Percentiles rank a stretch among this genome's conserved stretches.
phyloP scores from a whole-genome alignment of 2,888 invertebrate species.

The Drosophila subsilvestris region DNA sequence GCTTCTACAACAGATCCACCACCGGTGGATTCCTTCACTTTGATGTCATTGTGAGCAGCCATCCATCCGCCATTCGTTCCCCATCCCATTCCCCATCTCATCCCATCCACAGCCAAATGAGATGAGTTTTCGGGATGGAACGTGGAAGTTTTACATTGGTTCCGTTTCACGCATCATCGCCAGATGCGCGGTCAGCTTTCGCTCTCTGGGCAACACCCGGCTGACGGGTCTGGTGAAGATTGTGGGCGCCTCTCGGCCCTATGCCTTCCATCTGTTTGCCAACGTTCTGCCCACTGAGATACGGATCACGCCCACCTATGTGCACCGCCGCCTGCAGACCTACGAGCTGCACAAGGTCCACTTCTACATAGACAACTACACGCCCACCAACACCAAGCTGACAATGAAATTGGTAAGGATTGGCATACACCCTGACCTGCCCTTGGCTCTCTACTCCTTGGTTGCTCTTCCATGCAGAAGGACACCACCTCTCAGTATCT shows the following conservation, averaged over 20 bases:
- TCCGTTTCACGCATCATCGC: slow-evolving; percentile 43
- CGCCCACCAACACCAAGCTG: slow-evolving; percentile 76
- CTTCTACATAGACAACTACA: slow-evolving; percentile 76
- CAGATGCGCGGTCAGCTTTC: slow-evolving; percentile 65
- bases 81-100: too few species aligned
- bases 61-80: too few species aligned
- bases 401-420: slow-evolving; percentile 69
- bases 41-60: slow-evolving; percentile 73
- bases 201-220: slow-evolving; percentile 56
- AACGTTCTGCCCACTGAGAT: slow-evolving; percentile 73
- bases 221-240: slow-evolving; percentile 74
- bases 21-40: slow-evolving; percentile 79
- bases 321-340: slow-evolving; percentile 59
- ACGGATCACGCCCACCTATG: slow-evolving; percentile 45
- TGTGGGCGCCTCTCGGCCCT: slow-evolving; percentile 68
- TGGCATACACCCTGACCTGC: too few species aligned
- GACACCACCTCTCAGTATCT: slow-evolving; percentile 56
- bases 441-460: too few species aligned
- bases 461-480: slow-evolving; percentile 45
- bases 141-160: slow-evolving; percentile 75
- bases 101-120: slow-evolving; percentile 58
- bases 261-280: slow-evolving; percentile 70
- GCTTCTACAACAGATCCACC: slow-evolving; percentile 66
- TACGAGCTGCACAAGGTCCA: slow-evolving; percentile 53
- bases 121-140: slow-evolving; percentile 68